A percentile compares a stretch with the other conserved stretches of the same genome.
phyloP scores from a whole-genome alignment of 2,888 invertebrate species.

The Melieria picta region DNA sequence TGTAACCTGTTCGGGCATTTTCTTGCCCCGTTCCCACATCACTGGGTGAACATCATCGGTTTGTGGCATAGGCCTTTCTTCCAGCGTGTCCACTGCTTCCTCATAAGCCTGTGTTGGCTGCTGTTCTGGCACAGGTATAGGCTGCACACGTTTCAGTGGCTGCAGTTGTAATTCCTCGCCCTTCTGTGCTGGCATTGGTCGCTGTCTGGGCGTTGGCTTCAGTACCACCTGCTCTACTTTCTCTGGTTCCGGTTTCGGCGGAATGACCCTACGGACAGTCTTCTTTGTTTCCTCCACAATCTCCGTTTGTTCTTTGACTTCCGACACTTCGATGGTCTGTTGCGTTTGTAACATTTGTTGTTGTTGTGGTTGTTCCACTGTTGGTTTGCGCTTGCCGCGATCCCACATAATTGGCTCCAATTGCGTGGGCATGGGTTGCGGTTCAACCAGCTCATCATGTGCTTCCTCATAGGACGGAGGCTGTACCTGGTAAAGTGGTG shows the following conservation, averaged over 20 bases:
- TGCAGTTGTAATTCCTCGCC: constrained; percentile 62
- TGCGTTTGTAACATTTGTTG: constrained; percentile 32
- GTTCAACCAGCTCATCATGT: constrained; percentile 52
- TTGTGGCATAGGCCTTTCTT: constrained; percentile 45
- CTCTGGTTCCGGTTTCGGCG: constrained; percentile 46
- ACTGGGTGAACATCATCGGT: constrained; percentile 56
- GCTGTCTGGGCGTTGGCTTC: constrained; percentile 47
- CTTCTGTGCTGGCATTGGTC: constrained; percentile 44
- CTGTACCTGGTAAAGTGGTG: constrained; percentile 41
- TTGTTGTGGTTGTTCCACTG: constrained; percentile 43
- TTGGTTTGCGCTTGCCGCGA: constrained; percentile 54
- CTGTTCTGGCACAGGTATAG: constrained; percentile 36
- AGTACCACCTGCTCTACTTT: constrained; percentile 59
- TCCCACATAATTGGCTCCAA: constrained; percentile 64
- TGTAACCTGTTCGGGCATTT: constrained; percentile 43
- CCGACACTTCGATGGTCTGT: constrained; percentile 41
- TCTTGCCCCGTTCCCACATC: constrained; percentile 43
- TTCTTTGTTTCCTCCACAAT: constrained; percentile 41
- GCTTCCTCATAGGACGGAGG: constrained; percentile 52
- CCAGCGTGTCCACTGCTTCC: constrained; percentile 50
- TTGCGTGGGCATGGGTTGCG: constrained; percentile 39
- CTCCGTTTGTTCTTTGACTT: constrained; percentile 39
- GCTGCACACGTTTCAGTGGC: constrained; percentile 59
- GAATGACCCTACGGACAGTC: constrained; percentile 41
- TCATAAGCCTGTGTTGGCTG: constrained; percentile 23